Evolutionary conservation across 2,113 vertebrate species (phyloP), one percentile per base, ranked within the genome.

Genomic region (Ariopsis seemanni): DNA sequence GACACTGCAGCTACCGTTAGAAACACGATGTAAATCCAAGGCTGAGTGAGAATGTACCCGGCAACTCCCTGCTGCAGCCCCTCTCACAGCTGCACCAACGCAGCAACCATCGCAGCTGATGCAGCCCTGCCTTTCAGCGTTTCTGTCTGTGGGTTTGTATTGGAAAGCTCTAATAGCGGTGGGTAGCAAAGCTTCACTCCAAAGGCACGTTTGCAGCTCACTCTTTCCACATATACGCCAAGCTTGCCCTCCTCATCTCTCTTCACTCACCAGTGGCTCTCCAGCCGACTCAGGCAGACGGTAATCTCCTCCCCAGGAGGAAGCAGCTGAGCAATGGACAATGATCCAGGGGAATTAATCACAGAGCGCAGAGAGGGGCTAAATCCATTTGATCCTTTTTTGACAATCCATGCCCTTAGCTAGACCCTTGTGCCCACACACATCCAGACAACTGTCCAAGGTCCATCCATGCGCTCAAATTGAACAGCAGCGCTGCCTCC

Each of bases 371-470:
- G 81, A 80, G 42, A 90, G 89, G 34, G 86, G 89, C 88, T 92
- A 92, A 92, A 94, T 95, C 93, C 94, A 89, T 89, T 82, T 91
- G 92, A 92, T 94, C 92, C 89, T 78, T 86, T 86, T 82, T 48
- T 20, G 63, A 81, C 74, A 84, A 75, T 88, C 86, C 90, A 55
- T 84, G 86, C 77, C 82, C 88, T 86, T 53, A 88, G 63, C 75
- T n/a, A 88, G 92, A 88, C 89, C 85, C 83, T 34, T 86, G 84
- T 87, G 90, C 87, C 90, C 58, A 90, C 81, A 88, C 74, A 88
- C 89, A 80, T 84, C 84, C 86, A 57, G 85, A 65, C 53, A 34
- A 88, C 50, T 88, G 69, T 83, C 67, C 69, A 69, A 83, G 87
- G 91, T 90, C 85, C 88, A 72, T 88, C 89, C 89, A 88, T 74